phyloP scores from a whole-genome alignment of 2,113 vertebrate species.

The Anolis carolinensis region DNA sequence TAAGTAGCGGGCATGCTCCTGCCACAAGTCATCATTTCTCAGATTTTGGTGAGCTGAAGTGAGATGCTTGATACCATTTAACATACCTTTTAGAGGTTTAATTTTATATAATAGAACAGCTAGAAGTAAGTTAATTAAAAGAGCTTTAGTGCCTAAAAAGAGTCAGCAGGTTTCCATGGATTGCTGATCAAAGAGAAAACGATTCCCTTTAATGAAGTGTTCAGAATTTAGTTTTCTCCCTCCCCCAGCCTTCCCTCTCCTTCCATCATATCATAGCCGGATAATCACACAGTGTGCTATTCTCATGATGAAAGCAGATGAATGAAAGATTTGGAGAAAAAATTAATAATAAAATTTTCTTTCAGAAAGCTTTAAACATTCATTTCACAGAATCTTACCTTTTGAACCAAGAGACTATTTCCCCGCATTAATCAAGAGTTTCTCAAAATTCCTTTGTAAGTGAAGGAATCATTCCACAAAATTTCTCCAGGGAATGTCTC shows the following conservation, averaged over 20 bases:
- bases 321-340: conserved; percentile 9
- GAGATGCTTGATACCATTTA: conserved; percentile 66
- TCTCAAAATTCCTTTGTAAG: background rate
- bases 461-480: background rate
- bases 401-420: conserved; percentile 21
- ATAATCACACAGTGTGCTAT: conserved; percentile 46
- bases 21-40: conserved; percentile 50
- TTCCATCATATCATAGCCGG: conserved; percentile 51
- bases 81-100: conserved; percentile 60
- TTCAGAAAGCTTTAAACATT: background rate
- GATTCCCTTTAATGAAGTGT: conserved; percentile 54
- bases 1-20: conserved; percentile 57
- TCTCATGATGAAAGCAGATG: conserved; percentile 53
- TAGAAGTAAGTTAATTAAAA: conserved; percentile 77
- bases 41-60: conserved; percentile 59
- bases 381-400: conserved; percentile 29
- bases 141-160: conserved; percentile 65
- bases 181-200: conserved; percentile 67
- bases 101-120: conserved; percentile 67
- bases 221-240: background rate
- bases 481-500: background rate
- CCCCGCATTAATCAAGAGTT: background rate
- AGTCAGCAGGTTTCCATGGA: conserved; percentile 70
- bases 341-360: conserved; percentile 48
- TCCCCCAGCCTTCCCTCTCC: conserved; percentile 46